phyloP scores from a whole-genome alignment of 30 jellyfish, hydroid and myxozoan genomes.

The Cassiopea andromeda region DNA sequence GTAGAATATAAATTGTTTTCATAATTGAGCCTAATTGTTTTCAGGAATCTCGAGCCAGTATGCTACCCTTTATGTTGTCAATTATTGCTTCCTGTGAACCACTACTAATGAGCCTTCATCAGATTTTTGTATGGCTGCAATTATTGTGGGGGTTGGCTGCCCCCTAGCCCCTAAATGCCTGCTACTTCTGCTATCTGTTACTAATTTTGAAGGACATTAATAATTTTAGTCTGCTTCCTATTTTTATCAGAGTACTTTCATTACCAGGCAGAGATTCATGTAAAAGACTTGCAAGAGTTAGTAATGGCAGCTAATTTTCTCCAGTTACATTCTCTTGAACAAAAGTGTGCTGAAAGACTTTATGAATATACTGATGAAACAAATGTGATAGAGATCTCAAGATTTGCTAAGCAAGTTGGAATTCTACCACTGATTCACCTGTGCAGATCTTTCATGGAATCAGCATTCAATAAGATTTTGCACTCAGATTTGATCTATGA shows the following conservation, averaged over 20 bases:
- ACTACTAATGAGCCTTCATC: no score
- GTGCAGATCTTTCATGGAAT: neutral
- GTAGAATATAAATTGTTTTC: no score
- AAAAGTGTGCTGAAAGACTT: conserved; percentile 30
- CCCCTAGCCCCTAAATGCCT: neutral
- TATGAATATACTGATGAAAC: conserved; percentile 35
- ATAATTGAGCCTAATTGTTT: no score
- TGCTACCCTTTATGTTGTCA: no score
- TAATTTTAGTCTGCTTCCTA: no score
- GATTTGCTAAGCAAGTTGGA: conserved; percentile 43
- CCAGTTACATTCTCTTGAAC: conserved; percentile 52
- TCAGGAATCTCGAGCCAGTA: no score
- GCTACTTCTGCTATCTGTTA: neutral
- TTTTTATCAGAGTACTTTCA: neutral
- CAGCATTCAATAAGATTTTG: conserved; percentile 8
- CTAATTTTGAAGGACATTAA: no score
- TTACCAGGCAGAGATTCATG: conserved; percentile 29
- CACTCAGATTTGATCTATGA: neutral
- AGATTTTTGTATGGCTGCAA: neutral
- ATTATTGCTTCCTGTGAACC: no score
- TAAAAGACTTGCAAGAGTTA: conserved; percentile 24
- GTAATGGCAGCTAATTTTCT: conserved; percentile 54
- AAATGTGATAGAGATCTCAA: conserved; percentile 6
- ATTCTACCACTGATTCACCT: neutral
- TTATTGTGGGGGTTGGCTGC: neutral